These are phyloP conservation scores for Callaeas wilsoni DNA, from an alignment of 2,113 vertebrate genomes.

Conservation along the genomic window DNA sequence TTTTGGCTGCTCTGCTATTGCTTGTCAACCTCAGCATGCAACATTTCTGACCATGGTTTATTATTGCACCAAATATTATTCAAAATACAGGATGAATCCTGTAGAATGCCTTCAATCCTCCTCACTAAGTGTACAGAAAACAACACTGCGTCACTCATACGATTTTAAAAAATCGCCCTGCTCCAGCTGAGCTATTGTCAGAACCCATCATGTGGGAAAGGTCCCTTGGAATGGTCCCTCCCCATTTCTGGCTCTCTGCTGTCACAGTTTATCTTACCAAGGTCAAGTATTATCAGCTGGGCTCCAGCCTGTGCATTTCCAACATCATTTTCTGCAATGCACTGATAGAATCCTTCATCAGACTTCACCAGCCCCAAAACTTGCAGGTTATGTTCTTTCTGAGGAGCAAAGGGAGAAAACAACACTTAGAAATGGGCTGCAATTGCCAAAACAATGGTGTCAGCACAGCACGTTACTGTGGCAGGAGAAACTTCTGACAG, in stretches of 20 bases:
- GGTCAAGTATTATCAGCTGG: conserved; percentile 94
- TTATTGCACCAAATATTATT: background rate
- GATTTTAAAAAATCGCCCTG: background rate
- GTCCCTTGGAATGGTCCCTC: background rate
- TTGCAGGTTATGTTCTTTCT: conserved; percentile 98
- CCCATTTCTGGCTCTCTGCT: background rate
- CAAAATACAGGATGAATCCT: background rate
- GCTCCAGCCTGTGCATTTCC: conserved; percentile 92
- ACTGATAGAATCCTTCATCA: conserved; percentile 98
- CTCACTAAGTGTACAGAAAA: background rate
- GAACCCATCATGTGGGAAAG: background rate
- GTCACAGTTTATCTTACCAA: conserved; percentile 78
- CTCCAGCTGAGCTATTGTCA: background rate
- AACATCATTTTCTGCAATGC: conserved; percentile 93
- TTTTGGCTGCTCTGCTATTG: background rate
- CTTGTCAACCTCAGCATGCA: background rate
- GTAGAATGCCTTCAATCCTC: background rate
- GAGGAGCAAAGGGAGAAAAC: background rate
- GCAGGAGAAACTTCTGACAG: background rate
- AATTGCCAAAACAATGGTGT: background rate
- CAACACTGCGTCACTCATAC: background rate
- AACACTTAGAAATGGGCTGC: background rate
- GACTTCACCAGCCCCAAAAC: conserved; percentile 95
- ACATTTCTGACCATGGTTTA: background rate
- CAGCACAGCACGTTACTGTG: accelerated